Evolutionary conservation across 2,797 vertebrate genomes (phyloP).

Genomic region (Paratrypauchen microcephalus): DNA sequence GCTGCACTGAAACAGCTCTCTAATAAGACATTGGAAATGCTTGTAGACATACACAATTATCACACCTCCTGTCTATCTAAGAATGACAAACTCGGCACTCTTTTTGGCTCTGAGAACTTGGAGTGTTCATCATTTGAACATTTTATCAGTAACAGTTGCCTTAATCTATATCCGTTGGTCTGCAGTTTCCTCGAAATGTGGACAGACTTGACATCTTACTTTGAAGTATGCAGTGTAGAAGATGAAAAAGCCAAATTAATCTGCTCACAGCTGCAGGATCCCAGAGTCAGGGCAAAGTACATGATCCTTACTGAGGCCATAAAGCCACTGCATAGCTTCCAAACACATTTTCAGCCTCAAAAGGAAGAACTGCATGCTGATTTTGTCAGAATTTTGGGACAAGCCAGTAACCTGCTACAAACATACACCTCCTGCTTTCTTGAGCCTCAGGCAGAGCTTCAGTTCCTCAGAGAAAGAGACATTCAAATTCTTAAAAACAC

Average conservation of each 20-base stretch:
- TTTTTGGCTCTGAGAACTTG: constrained; percentile 58
- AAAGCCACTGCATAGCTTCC: constrained; percentile 68
- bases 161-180: constrained; percentile 55
- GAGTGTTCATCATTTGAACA: constrained; percentile 26
- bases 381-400: constrained; percentile 61
- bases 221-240: constrained; percentile 49
- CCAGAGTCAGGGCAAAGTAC: constrained; percentile 69
- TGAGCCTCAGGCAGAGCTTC: constrained; percentile 53
- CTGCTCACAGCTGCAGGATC: constrained; percentile 63
- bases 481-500: constrained; percentile 56
- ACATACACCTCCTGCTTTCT: constrained; percentile 73
- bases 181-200: constrained; percentile 65
- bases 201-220: constrained; percentile 68
- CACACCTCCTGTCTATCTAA: constrained; percentile 51
- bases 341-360: constrained; percentile 47
- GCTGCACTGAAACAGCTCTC: constrained; percentile 62
- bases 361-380: constrained; percentile 39
- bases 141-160: constrained; percentile 54
- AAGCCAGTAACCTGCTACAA: constrained; percentile 64
- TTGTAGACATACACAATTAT: constrained; percentile 63
- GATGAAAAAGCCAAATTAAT: constrained; percentile 60
- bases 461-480: constrained; percentile 64
- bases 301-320: constrained; percentile 72
- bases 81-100: constrained; percentile 55
- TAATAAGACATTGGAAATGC: constrained; percentile 56